phyloP scores from a whole-genome alignment of 2,888 invertebrate genomes.

The Apamea sordens region DNA sequence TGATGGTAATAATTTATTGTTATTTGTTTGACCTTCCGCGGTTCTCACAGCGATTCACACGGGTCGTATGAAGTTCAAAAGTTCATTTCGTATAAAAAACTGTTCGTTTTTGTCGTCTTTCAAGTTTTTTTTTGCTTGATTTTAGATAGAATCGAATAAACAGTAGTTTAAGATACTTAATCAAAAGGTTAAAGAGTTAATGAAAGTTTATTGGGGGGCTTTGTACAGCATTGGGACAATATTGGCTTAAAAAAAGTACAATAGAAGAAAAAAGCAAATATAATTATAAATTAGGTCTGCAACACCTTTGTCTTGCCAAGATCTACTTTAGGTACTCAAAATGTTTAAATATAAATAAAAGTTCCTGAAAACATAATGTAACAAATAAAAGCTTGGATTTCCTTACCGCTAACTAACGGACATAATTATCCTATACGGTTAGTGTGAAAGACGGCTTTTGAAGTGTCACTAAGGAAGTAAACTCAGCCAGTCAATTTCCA shows the following conservation, averaged over 20 bases:
- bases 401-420: background rate
- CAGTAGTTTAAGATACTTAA: background rate
- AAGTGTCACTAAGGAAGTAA: slow-evolving; percentile 31
- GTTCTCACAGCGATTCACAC: slow-evolving; percentile 49
- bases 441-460: background rate
- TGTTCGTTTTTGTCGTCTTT: slow-evolving; percentile 9
- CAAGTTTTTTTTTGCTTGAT: background rate
- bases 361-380: background rate
- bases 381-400: background rate
- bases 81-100: slow-evolving; percentile 27
- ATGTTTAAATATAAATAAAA: background rate
- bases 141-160: slow-evolving; percentile 1
- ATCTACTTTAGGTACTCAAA: background rate
- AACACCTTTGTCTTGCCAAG: background rate
- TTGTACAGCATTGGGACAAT: no score
- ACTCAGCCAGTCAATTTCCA: slow-evolving; percentile 23
- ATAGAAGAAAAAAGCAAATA: background rate
- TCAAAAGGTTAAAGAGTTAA: background rate
- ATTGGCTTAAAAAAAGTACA: no score
- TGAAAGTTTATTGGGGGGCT: background rate
- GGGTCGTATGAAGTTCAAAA: slow-evolving; percentile 55
- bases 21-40: slow-evolving; percentile 42
- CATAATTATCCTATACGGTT: slow-evolving; percentile 15
- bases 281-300: background rate
- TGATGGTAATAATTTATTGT: slow-evolving; percentile 36